Conservation (phyloP, 1,140 invertebrate genomes). For the Lordiphosa clarofinis region DNA sequence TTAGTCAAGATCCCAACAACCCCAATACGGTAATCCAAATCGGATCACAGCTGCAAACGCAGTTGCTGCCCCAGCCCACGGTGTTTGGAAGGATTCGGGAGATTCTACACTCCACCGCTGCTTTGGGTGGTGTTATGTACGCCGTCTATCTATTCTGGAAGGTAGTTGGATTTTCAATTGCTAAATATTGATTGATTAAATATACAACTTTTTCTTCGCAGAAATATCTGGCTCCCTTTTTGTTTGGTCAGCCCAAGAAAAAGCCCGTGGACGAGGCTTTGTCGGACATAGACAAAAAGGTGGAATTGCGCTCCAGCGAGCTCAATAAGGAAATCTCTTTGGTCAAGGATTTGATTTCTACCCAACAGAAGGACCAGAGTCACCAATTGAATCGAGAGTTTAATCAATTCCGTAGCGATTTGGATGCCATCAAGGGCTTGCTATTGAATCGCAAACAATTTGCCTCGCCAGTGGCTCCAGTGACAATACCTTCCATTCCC, state of each 20-base stretch:
- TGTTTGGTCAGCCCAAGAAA: constrained; percentile 84
- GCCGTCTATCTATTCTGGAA: constrained; percentile 87
- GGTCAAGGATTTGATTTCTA: constrained; percentile 79
- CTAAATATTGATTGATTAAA: not conserved
- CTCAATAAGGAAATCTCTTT: constrained; percentile 82
- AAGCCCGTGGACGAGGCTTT: constrained; percentile 84
- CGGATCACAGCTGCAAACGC: constrained; percentile 58
- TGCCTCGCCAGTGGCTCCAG: constrained; percentile 81
- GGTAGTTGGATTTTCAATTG: constrained; percentile 77
- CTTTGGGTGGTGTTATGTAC: constrained; percentile 86
- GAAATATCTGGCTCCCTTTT: constrained; percentile 84
- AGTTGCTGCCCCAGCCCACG: constrained; percentile 73
- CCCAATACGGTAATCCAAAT: constrained; percentile 74
- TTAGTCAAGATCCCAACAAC: constrained; percentile 69
- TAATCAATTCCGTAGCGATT: constrained; percentile 86
- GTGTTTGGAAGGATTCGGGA: constrained; percentile 83
- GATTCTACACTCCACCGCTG: constrained; percentile 84
- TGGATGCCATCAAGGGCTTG: constrained; percentile 88
- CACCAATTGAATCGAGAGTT: constrained; percentile 83
- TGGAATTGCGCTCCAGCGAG: constrained; percentile 83
- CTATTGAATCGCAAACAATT: constrained; percentile 89
- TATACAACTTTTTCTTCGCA: constrained; percentile 59
- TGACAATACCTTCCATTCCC: constrained; percentile 85
- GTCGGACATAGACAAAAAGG: constrained; percentile 84
- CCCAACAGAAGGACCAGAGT: constrained; percentile 80